Evolutionary conservation across 2,797 vertebrate genomes (phyloP).

Genomic region (Kryptolebias ocellatus): DNA sequence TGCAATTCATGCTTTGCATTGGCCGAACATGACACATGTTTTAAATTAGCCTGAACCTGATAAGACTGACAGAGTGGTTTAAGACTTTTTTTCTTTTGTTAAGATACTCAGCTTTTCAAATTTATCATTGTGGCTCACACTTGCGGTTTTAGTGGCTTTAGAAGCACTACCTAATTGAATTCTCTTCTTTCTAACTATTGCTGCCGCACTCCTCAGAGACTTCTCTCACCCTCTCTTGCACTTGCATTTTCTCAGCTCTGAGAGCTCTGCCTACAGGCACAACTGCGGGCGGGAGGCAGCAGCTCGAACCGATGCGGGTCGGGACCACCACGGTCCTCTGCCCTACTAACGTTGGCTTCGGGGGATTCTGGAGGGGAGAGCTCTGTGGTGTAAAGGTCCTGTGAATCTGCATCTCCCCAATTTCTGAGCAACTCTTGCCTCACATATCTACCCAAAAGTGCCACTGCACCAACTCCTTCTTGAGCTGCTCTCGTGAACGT

Average conservation of each 20-base stretch:
- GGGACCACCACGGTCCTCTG: constrained; percentile 4
- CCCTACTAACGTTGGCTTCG: constrained; percentile 3
- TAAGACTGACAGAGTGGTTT: neutral
- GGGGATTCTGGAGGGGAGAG: neutral
- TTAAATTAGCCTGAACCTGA: neutral
- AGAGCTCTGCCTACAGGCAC: constrained; percentile 15
- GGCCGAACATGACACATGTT: neutral
- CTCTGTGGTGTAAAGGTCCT: neutral
- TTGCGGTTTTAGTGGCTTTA: neutral
- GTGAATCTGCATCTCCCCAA: neutral
- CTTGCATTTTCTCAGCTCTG: neutral
- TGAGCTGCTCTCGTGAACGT: neutral
- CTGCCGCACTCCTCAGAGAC: neutral
- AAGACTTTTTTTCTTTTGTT: neutral
- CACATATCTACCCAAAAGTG: neutral
- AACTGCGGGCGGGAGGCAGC: constrained; percentile 7
- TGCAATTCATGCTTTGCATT: too few species aligned
- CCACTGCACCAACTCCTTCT: neutral
- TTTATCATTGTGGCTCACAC: neutral
- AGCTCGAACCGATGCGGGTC: neutral
- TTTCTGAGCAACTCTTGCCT: constrained; percentile 2
- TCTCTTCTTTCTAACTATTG: neutral
- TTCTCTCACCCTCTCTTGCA: neutral
- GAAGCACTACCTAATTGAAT: neutral
- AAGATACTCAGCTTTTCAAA: neutral